Evolutionary conservation across 2,888 invertebrate genomes (phyloP), one percentile per base, ranked within the genome.

Genomic region (Diloba caeruleocephala): DNA sequence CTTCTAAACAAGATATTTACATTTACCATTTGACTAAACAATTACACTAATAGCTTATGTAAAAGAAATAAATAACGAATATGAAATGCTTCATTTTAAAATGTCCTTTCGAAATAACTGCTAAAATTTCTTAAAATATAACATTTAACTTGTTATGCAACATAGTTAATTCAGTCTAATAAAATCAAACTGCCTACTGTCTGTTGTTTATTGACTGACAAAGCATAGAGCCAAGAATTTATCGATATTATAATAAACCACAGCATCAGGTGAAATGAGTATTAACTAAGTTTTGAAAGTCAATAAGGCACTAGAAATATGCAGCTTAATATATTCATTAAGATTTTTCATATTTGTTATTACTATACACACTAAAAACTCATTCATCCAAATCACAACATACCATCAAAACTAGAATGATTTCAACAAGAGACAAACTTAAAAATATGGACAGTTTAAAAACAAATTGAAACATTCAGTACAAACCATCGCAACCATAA

Each of bases 1-100:
- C 86, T 78, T 90, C 89, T 91, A 91, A 90, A 91, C 87, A 87
- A 89, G 87, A 86, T 92, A 92, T 92, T 90, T 92, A 92, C 92
- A 92, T 77, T 86, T 84, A 88, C 82, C 89, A 88, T 88, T 88
- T 87, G 89, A 90, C 90, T 90, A 91, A 91, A 89, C 85, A 89
- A 89, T 89, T 90, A 90, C 79, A 87, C 89, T 91, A 90, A 88
- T 85, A 84, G 86, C 87, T 89, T 88, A 90, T 83, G 78, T 84
- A 88, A 84, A 90, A 88, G 84, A 88, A 92, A 92, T 92, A 92
- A 92, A 92, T 92, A 92, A 92, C 90, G 88, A 91, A 89, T 90
- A 92, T 91, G 90, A 92, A 92, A 92, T 92, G 90, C 91, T 90
- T 84, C 76, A 87, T 87, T 88, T n/a, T 81, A 89, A 90, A 88